Evolutionary conservation across 2,113 vertebrate genomes (phyloP).

Genomic region (Lepus europaeus): DNA sequence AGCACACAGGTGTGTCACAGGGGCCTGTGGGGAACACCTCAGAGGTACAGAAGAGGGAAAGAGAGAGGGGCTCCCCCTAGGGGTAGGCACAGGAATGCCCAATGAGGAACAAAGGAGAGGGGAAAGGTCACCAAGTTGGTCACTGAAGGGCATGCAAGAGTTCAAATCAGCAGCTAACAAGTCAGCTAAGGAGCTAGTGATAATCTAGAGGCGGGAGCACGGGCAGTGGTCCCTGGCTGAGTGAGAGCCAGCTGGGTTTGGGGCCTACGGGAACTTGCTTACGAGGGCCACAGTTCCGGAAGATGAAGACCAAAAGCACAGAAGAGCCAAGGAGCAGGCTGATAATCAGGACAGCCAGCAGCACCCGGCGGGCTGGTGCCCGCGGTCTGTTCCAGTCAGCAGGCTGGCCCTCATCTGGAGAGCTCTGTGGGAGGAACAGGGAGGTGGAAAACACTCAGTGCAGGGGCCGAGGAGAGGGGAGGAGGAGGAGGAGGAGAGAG

Average conservation of each 20-base stretch:
- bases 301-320: conserved; percentile 63
- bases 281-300: conserved; percentile 74
- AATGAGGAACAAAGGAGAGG: neutral
- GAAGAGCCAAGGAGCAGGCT: conserved; percentile 56
- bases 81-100: neutral
- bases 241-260: neutral
- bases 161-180: too few relatives aligned
- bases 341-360: conserved; percentile 17
- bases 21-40: conserved; percentile 72
- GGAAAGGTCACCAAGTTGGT: too few relatives aligned
- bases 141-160: neutral
- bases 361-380: neutral
- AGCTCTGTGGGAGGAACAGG: neutral
- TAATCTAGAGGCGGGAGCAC: neutral
- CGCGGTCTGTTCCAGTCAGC: accelerated
- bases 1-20: conserved; percentile 75
- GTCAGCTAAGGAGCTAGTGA: neutral
- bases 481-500: neutral
- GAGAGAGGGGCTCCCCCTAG: neutral
- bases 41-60: neutral
- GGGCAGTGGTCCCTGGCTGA: accelerated
- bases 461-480: neutral
- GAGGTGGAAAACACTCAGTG: neutral
- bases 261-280: conserved; percentile 11
- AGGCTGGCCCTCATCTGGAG: neutral